Base-by-base conservation (phyloP, 1,140 invertebrate species). In the Kradibia gibbosae region DNA sequence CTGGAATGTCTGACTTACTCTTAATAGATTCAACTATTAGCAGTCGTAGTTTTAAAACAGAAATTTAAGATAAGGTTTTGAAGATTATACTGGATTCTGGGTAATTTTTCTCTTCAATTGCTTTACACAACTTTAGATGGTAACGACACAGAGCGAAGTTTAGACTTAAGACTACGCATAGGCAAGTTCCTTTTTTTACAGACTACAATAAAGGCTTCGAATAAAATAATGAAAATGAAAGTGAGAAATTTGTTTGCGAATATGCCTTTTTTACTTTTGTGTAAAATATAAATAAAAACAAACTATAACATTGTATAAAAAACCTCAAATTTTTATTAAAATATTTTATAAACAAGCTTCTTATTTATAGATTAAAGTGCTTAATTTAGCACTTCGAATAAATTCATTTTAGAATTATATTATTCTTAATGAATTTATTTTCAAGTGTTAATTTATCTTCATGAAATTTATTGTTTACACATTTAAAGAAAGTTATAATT, bases 151-250 rank as follows among this genome's bases (percentile, higher is more conserved):
- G 48, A 73, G 25, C 31, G 13, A 73, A 73, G 48, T 73, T n/a
- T 31, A 53, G 48, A 73, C 34, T 72, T 72, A 73, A 25, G 48
- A 73, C 71, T 34, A 57, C 73, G 73, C 65, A 78, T 72, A 79
- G 67, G 78, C 78, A 39, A 79, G 67, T 72, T 79, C 15, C 50
- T 67, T 70, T 79, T 72, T 79, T 79, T 79, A 72, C 72, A 79
- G 78, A 72, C 78, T 72, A 60, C n/a, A 45, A 45, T 42, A 60
- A 67, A 72, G 57, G n/a, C 55, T 60, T 42, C 50, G 48, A 71
- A 71, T 7, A 25, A 62, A 62, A 62, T 7, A 62, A 62, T 28
- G 15, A 62, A 62, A 7, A 31, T 1, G 25, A 45, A 60, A 60
- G 60, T 42, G 39, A 53, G 67, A 34, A 79, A 79, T 72, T 31